A percentile compares a stretch with the other conserved stretches of the same genome.
phyloP scores from a whole-genome alignment of 2,797 vertebrate genomes.

The Neomorphus geoffroyi region DNA sequence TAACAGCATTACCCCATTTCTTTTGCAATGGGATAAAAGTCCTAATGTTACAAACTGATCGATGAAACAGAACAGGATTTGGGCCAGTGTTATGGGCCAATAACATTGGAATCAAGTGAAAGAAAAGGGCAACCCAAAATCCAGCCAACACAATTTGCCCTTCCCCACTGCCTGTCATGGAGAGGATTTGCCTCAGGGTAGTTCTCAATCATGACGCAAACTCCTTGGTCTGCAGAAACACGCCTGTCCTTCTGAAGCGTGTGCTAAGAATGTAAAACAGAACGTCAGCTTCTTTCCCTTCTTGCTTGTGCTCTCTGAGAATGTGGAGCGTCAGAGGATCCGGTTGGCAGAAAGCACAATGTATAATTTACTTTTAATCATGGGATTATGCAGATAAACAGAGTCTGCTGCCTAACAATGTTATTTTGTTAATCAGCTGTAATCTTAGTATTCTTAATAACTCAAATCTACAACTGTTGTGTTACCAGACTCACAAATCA shows the following conservation, averaged over 20 bases:
- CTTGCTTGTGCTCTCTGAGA: neutral
- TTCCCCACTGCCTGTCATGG: neutral
- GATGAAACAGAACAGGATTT: neutral
- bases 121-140: neutral
- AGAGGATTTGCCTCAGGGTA: neutral
- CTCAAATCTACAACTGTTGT: neutral
- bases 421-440: slow-evolving; percentile 29
- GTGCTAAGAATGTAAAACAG: neutral
- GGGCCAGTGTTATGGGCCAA: neutral
- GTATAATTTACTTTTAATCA: slow-evolving; percentile 31
- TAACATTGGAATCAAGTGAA: neutral
- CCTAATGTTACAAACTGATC: neutral
- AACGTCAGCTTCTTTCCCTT: neutral
- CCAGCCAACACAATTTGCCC: neutral
- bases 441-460: slow-evolving; percentile 1
- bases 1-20: rapidly evolving
- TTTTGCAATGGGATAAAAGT: neutral
- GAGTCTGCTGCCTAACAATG: neutral
- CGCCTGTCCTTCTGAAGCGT: neutral
- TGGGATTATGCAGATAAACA: slow-evolving; percentile 16
- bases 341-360: neutral
- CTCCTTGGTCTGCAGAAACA: neutral
- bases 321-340: neutral
- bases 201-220: neutral
- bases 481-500: neutral